Base-by-base conservation (phyloP, 2,113 vertebrate species). In the Brachirus orientalis region DNA sequence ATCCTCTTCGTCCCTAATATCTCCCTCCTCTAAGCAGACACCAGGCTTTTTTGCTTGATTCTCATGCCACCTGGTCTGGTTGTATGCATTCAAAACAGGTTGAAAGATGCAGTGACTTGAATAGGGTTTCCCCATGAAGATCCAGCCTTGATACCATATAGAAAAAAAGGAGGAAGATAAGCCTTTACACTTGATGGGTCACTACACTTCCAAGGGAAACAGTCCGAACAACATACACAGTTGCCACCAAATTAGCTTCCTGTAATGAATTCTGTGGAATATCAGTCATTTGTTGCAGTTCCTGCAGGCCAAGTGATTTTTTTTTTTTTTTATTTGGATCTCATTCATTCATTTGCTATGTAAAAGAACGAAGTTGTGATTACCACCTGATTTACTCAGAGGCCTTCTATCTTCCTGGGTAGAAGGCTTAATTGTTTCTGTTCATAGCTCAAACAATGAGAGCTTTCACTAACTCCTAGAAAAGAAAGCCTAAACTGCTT, bases 371-470 rank as follows among this genome's bases (percentile, higher is more conserved):
- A 12, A 11, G 54, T 66, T 72, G 65, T 84, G 83, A 89, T 52
- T 41, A 88, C 59, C 89, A 88, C 77, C 83, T 91, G 90, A 92
- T 84, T 63, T 36, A 17, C 47, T 58, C 50, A 14, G 22, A n/a
- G n/a, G n/a, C n/a, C n/a, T n/a, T n/a, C n/a, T 18, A 45, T 45
- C n/a, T 9, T 67, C 76, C 41, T 53, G 54, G 28, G 37, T 51
- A 80, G 76, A 81, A 86, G 62, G 77, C 75, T 57, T 2, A 55
- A 66, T 72, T 90, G 79, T 86, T 61, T 44, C 53, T 40, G 33
- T 50, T 51, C 37, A 35, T 14, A 35, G 41, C 8, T 43, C 28
- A 73, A 37, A 85, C 82, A 91, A 83, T 78, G 77, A 55, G 33
- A 73, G 73, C 82, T 75, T 88, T 87, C 48, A 80, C 18, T 4